Conservation (phyloP, 2,797 vertebrate species). For the Phalanger gymnotis region DNA sequence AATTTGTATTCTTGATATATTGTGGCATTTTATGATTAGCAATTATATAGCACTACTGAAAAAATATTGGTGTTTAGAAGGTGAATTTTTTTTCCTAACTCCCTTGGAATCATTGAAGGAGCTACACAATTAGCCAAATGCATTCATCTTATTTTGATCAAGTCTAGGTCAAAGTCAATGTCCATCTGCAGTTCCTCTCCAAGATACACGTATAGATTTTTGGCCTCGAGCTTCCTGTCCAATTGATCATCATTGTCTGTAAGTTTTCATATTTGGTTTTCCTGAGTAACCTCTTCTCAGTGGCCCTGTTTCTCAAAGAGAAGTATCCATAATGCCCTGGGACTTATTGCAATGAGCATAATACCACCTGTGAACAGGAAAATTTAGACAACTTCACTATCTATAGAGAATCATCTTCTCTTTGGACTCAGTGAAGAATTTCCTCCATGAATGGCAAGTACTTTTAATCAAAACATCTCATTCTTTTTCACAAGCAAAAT, state of each 20-base stretch:
- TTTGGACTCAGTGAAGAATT: background rate
- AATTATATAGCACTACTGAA: no score
- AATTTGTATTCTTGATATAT: background rate
- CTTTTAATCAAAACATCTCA: background rate
- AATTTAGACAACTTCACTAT: background rate
- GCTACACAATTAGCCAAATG: background rate
- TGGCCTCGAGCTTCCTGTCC: background rate
- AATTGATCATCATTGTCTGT: background rate
- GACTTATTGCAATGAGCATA: background rate
- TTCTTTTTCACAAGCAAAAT: background rate
- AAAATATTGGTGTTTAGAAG: background rate
- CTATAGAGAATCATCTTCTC: background rate
- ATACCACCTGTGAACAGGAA: no score
- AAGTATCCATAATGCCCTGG: background rate
- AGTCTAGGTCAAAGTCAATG: background rate
- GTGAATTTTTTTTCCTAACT: background rate
- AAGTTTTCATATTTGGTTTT: background rate
- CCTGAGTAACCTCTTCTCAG: background rate
- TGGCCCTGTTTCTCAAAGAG: no score
- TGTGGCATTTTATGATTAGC: background rate
- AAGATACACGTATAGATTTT: background rate
- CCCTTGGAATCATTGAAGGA: background rate
- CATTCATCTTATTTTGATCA: background rate
- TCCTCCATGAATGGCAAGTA: background rate
- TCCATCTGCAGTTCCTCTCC: background rate